Evolutionary conservation across 2,888 invertebrate species (phyloP).

Genomic region (Allygus modestus): DNA sequence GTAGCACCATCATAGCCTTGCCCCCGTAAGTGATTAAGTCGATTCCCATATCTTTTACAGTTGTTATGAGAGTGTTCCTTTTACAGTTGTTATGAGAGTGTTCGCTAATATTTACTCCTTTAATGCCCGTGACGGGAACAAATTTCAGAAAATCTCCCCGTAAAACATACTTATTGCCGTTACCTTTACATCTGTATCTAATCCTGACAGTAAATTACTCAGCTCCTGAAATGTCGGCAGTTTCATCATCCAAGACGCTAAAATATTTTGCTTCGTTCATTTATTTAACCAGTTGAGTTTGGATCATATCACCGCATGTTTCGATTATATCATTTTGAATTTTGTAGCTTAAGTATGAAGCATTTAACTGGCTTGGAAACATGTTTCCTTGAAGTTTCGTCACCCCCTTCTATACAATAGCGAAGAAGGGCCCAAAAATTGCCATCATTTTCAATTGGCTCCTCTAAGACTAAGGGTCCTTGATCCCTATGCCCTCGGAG

Average conservation of each 20-base stretch:
- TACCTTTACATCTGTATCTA: constrained; percentile 67
- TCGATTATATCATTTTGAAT: constrained; percentile 66
- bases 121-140: constrained; percentile 67
- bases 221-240: constrained; percentile 70
- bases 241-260: constrained; percentile 71
- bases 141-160: constrained; percentile 69
- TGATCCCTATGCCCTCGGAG: constrained; percentile 13
- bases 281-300: constrained; percentile 68
- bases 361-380: background rate
- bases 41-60: constrained; percentile 64
- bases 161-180: constrained; percentile 28
- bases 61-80: constrained; percentile 14
- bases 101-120: constrained; percentile 14
- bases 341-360: constrained; percentile 28
- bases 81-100: background rate
- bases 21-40: constrained; percentile 67
- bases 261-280: constrained; percentile 70
- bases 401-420: constrained; percentile 14
- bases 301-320: constrained; percentile 68
- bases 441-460: background rate
- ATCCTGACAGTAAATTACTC: constrained; percentile 71
- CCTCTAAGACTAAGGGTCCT: background rate
- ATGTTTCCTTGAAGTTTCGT: constrained; percentile 7
- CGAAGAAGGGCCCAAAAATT: constrained; percentile 37
- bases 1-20: constrained; percentile 70